Conservation (phyloP, 1,140 invertebrate genomes). For the Drosophila athabasca region DNA sequence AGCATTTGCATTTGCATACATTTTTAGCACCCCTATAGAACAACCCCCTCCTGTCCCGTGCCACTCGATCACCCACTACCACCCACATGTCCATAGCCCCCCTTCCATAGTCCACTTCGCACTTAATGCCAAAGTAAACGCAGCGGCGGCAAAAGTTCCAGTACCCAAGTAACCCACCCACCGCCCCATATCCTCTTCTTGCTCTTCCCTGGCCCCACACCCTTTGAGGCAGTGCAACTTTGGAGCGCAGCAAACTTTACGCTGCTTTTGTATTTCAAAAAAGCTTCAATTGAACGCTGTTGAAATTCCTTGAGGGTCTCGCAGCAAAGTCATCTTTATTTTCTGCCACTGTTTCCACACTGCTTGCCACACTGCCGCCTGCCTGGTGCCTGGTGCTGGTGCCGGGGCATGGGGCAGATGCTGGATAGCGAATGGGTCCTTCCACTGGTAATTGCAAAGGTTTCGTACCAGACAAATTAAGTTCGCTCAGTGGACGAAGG, state of each 20-base stretch:
- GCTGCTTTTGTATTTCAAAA: constrained; percentile 71
- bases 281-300: constrained; percentile 77
- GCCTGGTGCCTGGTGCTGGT: too few relatives aligned
- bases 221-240: constrained; percentile 43
- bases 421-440: constrained; percentile 8
- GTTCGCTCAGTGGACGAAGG: constrained; percentile 29
- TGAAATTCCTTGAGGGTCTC: constrained; percentile 74
- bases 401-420: not conserved
- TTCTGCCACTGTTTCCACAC: not conserved
- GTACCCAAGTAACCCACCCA: not conserved
- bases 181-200: not conserved
- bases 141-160: constrained; percentile 60
- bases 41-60: not conserved
- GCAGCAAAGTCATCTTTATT: constrained; percentile 57
- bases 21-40: constrained; percentile 46
- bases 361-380: not conserved
- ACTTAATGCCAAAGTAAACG: constrained; percentile 73
- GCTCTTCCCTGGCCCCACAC: not conserved
- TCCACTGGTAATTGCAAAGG: constrained; percentile 66
- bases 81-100: constrained; percentile 1
- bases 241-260: constrained; percentile 58
- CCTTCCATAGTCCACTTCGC: constrained; percentile 13
- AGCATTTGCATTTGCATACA: constrained; percentile 79
- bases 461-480: constrained; percentile 74
- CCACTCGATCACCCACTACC: not conserved